Conservation (phyloP, 2,888 invertebrate genomes). For the Zygogramma bicolorata region DNA sequence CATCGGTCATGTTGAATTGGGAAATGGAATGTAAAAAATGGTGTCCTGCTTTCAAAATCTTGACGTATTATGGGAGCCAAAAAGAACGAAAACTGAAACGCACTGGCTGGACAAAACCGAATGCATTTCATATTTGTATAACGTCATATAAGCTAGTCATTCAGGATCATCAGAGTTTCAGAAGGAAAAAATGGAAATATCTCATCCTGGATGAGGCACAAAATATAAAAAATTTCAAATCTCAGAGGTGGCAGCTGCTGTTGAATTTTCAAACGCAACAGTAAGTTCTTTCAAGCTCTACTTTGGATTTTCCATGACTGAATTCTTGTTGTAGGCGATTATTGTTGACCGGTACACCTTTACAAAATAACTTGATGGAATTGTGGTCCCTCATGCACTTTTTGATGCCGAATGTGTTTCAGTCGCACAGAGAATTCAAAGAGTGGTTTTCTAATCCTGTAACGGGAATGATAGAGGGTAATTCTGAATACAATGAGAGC, state of each 20-base stretch:
- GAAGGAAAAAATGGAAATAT: constrained; percentile 98
- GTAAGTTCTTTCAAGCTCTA: constrained; percentile 66
- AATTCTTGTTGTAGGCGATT: constrained; percentile 76
- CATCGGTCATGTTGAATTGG: constrained; percentile 99
- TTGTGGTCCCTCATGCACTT: constrained; percentile 99
- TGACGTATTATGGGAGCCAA: constrained; percentile 97
- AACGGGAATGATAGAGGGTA: constrained; percentile 95
- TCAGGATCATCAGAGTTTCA: constrained; percentile 97
- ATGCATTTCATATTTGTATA: constrained; percentile 98
- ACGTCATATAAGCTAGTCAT: constrained; percentile 98
- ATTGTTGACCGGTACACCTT: constrained; percentile 92
- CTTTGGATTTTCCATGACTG: background rate
- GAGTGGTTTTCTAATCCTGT: constrained; percentile 99
- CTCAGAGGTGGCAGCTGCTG: constrained; percentile 97
- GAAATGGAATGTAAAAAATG: constrained; percentile 99
- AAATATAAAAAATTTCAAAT: constrained; percentile 99
- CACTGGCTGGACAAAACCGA: constrained; percentile 98
- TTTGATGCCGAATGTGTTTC: constrained; percentile 97
- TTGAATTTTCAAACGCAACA: constrained; percentile 94
- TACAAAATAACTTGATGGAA: constrained; percentile 97
- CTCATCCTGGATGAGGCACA: constrained; percentile 98
- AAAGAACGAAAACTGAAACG: constrained; percentile 91
- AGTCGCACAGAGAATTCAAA: constrained; percentile 95
- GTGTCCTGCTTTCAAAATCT: constrained; percentile 99
- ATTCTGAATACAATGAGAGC: constrained; percentile 89